These are phyloP conservation scores for Lapara coniferarum DNA, from an alignment of 2,888 invertebrate species.

Conservation along the genomic window DNA sequence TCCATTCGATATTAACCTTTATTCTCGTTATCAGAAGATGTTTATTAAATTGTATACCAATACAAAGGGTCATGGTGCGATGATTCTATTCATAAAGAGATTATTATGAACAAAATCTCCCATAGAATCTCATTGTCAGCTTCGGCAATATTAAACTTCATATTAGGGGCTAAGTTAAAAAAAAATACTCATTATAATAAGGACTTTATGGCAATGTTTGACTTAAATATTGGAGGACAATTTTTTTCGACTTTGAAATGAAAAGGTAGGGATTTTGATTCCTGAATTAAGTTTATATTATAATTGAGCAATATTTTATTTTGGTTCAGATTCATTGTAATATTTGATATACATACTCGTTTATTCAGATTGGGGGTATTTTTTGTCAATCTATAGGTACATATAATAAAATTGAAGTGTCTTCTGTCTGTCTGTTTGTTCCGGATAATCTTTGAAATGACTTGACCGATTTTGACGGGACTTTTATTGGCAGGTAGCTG, in stretches of 20 bases:
- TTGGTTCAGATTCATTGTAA: too few species aligned
- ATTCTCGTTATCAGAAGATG: slow-evolving; percentile 27
- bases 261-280: too few species aligned
- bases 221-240: slow-evolving; percentile 12
- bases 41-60: slow-evolving; percentile 23
- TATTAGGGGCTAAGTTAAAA: slow-evolving; percentile 60
- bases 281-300: too few species aligned
- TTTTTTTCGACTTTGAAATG: neutral
- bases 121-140: slow-evolving; percentile 65
- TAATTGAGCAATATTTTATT: too few species aligned
- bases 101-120: slow-evolving; percentile 52
- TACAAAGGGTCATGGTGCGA: slow-evolving; percentile 41
- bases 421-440: too few species aligned
- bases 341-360: too few species aligned
- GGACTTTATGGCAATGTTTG: slow-evolving; percentile 15
- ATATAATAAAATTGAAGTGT: too few species aligned
- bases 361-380: too few species aligned
- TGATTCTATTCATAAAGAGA: slow-evolving; percentile 41
- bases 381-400: too few species aligned
- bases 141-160: slow-evolving; percentile 58
- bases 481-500: too few species aligned
- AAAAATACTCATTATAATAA: slow-evolving; percentile 47
- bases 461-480: too few species aligned
- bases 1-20: slow-evolving; percentile 28
- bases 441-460: too few species aligned